Evolutionary conservation across 2,797 vertebrate genomes (phyloP), one percentile per base, ranked within the genome.

Genomic region (Aselliscus stoliczkanus): DNA sequence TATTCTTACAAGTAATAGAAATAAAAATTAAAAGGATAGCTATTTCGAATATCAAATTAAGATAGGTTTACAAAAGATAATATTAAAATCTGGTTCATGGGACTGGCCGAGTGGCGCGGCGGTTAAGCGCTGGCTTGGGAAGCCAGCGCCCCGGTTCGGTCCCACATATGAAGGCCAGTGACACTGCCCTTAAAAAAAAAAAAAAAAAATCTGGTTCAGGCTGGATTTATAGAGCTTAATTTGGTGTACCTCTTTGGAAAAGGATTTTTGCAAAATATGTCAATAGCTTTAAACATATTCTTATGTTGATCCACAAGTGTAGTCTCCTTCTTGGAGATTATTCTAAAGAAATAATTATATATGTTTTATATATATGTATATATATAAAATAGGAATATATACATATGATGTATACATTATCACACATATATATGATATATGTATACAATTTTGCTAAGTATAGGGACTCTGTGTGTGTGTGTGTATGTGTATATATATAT

Each of bases 171-270:
- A n/a, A n/a, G n/a, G n/a, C n/a, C n/a, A n/a, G n/a, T n/a, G n/a
- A n/a, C n/a, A n/a, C n/a, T n/a, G n/a, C n/a, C n/a, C n/a, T n/a
- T n/a, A n/a, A n/a, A n/a, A n/a, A n/a, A n/a, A n/a, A n/a, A n/a
- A n/a, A n/a, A n/a, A n/a, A n/a, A 75, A 92, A 90, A 77, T 84
- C 12, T 65, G 23, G 27, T 88, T 69, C 29, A 65, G 64, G 9
- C 7, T 67, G 8, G 17, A 88, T 80, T 91, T 83, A 18, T 87
- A 47, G 60, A 80, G 42, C 21, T 4, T 92, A 75, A 87, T 50
- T 82, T 84, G 31, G 37, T 83, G 8, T 86, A 90, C 69, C 29
- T 39, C 73, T 93, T 91, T 86, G 80, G 47, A 90, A 93, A 60
- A 52, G 29, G 9, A 84, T 88, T 60, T 93, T 76, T 85, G 20